Conservation (phyloP, 2,888 invertebrate species). For the Leptinotarsa haldemani region DNA sequence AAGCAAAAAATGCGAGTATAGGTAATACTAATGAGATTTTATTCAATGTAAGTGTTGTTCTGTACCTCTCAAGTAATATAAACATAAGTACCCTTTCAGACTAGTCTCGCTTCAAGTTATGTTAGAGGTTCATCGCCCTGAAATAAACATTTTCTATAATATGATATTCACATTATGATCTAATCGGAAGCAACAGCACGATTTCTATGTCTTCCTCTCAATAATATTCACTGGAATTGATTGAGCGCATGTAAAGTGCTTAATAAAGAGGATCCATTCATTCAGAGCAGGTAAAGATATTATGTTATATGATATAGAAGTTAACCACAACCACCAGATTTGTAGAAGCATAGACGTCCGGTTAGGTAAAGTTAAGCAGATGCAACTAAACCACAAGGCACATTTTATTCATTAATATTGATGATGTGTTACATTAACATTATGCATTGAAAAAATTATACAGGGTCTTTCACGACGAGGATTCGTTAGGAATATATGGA, state of each 20-base stretch:
- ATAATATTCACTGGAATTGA: conserved; percentile 15
- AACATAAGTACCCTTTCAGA: too few relatives aligned
- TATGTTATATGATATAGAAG: conserved; percentile 6
- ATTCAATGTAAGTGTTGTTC: too few relatives aligned
- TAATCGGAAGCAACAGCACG: background rate
- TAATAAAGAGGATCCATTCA: conserved; percentile 20
- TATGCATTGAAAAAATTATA: background rate
- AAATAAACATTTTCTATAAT: background rate
- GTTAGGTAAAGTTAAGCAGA: background rate
- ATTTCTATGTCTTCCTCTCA: background rate
- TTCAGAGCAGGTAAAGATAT: conserved; percentile 22
- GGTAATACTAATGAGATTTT: too few relatives aligned
- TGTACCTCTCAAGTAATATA: too few relatives aligned
- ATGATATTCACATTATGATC: background rate
- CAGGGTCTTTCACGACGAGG: too few relatives aligned
- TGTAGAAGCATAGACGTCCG: background rate
- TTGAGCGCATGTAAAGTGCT: conserved; percentile 19
- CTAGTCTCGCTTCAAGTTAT: too few relatives aligned
- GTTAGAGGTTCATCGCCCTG: background rate
- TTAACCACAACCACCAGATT: conserved; percentile 2
- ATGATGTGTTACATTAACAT: background rate
- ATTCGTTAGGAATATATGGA: too few relatives aligned
- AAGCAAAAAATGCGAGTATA: too few relatives aligned
- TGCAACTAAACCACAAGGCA: background rate
- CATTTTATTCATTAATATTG: background rate